phyloP scores from a whole-genome alignment of 2,797 vertebrate species.

The Parambassis ranga region DNA sequence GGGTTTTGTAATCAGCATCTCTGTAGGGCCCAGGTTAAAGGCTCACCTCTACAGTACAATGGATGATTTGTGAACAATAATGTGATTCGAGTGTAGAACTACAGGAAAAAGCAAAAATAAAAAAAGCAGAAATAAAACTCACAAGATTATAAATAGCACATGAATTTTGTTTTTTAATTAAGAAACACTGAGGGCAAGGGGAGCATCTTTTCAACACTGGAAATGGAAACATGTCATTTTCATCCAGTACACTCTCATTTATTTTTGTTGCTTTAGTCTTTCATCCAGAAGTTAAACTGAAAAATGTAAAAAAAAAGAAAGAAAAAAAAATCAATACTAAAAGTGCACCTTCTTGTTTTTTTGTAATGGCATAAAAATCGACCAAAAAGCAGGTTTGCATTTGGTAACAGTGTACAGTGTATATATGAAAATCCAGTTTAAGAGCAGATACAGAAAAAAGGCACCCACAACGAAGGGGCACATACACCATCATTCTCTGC shows the following conservation, averaged over 20 bases:
- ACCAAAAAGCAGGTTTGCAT: slow-evolving; percentile 15
- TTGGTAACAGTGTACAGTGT: slow-evolving; percentile 40
- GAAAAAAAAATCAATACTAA: slow-evolving; percentile 21
- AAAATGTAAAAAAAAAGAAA: slow-evolving; percentile 5
- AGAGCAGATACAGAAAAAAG: slow-evolving; percentile 39
- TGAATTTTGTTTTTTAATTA: slow-evolving; percentile 81
- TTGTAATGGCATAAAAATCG: slow-evolving; percentile 25
- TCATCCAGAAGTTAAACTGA: slow-evolving; percentile 43
- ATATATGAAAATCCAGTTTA: slow-evolving; percentile 57
- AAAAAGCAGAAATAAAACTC: slow-evolving; percentile 47
- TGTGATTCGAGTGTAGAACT: background rate
- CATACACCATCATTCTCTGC: slow-evolving; percentile 11
- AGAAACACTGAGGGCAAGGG: slow-evolving; percentile 68
- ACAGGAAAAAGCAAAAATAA: background rate
- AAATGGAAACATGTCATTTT: slow-evolving; percentile 61
- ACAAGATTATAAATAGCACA: slow-evolving; percentile 75
- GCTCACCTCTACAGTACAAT: background rate
- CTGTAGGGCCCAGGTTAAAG: background rate
- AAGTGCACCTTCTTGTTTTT: slow-evolving; percentile 52
- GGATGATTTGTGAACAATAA: slow-evolving; percentile 8
- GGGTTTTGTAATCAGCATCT: background rate
- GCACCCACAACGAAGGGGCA: slow-evolving; percentile 14
- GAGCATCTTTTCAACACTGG: slow-evolving; percentile 50
- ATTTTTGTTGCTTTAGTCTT: slow-evolving; percentile 27
- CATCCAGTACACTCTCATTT: slow-evolving; percentile 51